A percentile compares a stretch with the other conserved stretches of the same genome.
Conservation (phyloP, 2,888 invertebrate species). For the Drosophila mimetica region DNA sequence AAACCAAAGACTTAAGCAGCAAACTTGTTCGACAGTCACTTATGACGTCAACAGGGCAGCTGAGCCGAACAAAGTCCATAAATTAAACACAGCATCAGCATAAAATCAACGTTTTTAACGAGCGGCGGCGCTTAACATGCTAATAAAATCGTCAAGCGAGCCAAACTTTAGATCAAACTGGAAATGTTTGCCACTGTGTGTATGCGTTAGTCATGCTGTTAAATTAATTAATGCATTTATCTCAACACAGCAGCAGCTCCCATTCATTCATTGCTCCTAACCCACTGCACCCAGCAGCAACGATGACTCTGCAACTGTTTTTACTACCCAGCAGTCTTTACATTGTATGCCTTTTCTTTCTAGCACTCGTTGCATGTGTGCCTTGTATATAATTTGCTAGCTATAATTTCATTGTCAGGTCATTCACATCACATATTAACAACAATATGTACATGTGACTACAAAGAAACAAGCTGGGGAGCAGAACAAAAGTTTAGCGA, state of each 20-base stretch:
- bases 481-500: constrained; percentile 26
- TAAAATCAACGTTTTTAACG: constrained; percentile 28
- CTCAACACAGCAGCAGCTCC: constrained; percentile 7
- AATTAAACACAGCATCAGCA: constrained; percentile 32
- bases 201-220: constrained; percentile 21
- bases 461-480: constrained; percentile 4
- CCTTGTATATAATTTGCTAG: constrained; percentile 27
- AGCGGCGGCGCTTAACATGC: constrained; percentile 59
- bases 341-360: constrained; percentile 4
- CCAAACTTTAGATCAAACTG: constrained; percentile 18
- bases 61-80: constrained; percentile 25
- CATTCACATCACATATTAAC: constrained; percentile 68
- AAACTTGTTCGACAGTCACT: constrained; percentile 60
- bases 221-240: constrained; percentile 50
- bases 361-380: constrained; percentile 5
- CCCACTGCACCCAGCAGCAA: constrained; percentile 28
- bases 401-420: constrained; percentile 59
- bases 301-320: constrained; percentile 55
- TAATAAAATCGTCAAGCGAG: constrained; percentile 38
- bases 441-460: constrained; percentile 17
- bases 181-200: constrained; percentile 28
- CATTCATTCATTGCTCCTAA: constrained; percentile 46
- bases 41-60: constrained; percentile 56
- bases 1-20: constrained; percentile 76
- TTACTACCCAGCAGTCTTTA: background rate